A percentile compares a stretch with the other conserved stretches of the same genome.
These are phyloP conservation scores for Hanleya hanleyi DNA, from an alignment of 2,888 invertebrate species.

Conservation along the genomic window DNA sequence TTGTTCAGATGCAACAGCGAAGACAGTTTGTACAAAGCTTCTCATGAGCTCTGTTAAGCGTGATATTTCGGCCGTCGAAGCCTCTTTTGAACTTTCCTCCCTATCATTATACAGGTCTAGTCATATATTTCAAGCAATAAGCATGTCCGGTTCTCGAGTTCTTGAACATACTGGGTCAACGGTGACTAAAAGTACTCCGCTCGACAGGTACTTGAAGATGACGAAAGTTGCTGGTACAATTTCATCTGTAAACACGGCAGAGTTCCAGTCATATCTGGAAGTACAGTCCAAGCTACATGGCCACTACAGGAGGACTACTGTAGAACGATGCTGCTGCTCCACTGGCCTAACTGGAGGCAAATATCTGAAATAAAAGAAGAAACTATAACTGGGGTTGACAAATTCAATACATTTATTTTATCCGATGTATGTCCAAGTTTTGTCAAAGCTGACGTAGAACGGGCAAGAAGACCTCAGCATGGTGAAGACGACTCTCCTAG, in stretches of 20 bases:
- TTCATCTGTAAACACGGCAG: conserved; percentile 14
- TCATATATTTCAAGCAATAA: conserved; percentile 38
- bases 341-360: conserved; percentile 44
- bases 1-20: conserved; percentile 19
- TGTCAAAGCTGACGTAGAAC: conserved; percentile 34
- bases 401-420: conserved; percentile 26
- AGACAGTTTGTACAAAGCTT: conserved; percentile 33
- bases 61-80: conserved; percentile 38
- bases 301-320: conserved; percentile 38
- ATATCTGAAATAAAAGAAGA: conserved; percentile 35
- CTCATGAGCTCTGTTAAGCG: conserved; percentile 40
- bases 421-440: conserved; percentile 23
- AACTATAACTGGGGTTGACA: conserved; percentile 32
- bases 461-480: conserved; percentile 14
- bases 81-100: conserved; percentile 32
- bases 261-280: conserved; percentile 19
- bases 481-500: background rate
- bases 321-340: conserved; percentile 35
- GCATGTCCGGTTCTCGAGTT: conserved; percentile 35
- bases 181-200: conserved; percentile 29
- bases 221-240: conserved; percentile 16
- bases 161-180: conserved; percentile 29
- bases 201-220: conserved; percentile 32
- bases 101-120: conserved; percentile 20
- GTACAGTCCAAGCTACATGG: conserved; percentile 30